Evolutionary conservation across 1,140 invertebrate genomes (phyloP), one percentile per base, ranked within the genome.

Genomic region (Schlechtendalia chinensis): DNA sequence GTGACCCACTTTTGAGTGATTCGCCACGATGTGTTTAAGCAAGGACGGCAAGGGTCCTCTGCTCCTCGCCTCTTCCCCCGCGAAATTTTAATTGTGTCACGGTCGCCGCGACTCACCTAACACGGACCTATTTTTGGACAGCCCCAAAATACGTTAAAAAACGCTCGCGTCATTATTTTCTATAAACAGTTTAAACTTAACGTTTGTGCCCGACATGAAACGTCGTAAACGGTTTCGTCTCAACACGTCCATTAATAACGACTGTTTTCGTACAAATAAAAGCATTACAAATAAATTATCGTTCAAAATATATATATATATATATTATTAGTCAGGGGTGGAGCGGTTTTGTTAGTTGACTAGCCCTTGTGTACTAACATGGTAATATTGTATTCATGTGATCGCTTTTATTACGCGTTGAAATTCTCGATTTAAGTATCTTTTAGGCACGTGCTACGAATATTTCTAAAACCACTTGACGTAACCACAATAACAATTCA

Each of bases 41-140:
- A 63, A 79, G 75, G 75, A 79, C 75, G 22, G 56, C 75, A 63
- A 79, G 75, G 39, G 75, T 58, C 58, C 56, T 50, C 75, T 79
- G 45, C 39, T 79, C 22, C 39, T 61, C 17, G 5, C 16, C 39
- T n/a, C 74, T 58, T 77, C 58, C 58, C 32, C 17, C 39, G 54
- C 75, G 47, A 63, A 79, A 24, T 50, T n/a, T 1, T 61, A 79
- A 27, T 79, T 63, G 75, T 79, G 75, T 79, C 75, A 79, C 14
- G 75, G 75, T 79, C 75, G 22, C 3, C 22, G 5, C 29, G 39
- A 61, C 58, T 50, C 75, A 47, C 58, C 39, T 17, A 61, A 79
- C 29, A 63, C 56, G 14, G 39, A 63, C 75, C 58, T 79, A 79
- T 79, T 79, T 79, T 79, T 59, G 24, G 56, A 50, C 3, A 79